Evolutionary conservation across 2,888 invertebrate species (phyloP), one percentile per base, ranked within the genome.

Genomic region (Esperia sulphurella): DNA sequence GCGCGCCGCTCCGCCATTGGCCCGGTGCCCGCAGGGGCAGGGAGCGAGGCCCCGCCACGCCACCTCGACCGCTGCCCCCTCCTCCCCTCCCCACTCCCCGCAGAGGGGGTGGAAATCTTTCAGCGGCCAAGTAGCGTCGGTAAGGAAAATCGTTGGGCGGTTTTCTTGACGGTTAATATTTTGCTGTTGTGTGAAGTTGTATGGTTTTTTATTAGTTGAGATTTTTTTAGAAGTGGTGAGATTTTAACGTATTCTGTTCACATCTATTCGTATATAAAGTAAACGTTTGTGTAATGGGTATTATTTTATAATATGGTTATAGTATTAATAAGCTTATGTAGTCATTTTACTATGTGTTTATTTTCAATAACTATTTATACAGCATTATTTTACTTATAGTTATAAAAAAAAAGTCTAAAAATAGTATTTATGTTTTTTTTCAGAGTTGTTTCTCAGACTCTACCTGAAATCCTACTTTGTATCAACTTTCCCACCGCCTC

Each of bases 21-120:
- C 87, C 87, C 86, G 86, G 86, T 86, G 84, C 84, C 86, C 74
- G 79, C 72, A 65, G 85, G 86, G 83, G 84, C 86, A 84, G 85
- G 85, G 84, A 83, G 83, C 84, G 83, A 85, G 83, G 86, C 86
- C 82, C 85, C 83, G 80, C 70, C 63, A 61, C 57, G 59, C 31
- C 44, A 39, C 44, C 50, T 53, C 74, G 75, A 79, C 71, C 72
- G 67, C 2, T 85, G 85, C 87, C 85, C 88, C 85, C 86, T 86
- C 86, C 84, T 86, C 86, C 82, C 85, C 83, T 80, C 70, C 63
- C 61, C 57, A 58, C 31, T 31, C 44, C 40, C 44, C 50, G 53
- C 74, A 65, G 72, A n/a, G 80, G 71, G 76, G 75, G 75, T 70
- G 77, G 71, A 84, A 83, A 85, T 85, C 83, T 87, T 86, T 85